Conservation (phyloP, 2,797 vertebrate genomes). For the Aplochiton taeniatus region DNA sequence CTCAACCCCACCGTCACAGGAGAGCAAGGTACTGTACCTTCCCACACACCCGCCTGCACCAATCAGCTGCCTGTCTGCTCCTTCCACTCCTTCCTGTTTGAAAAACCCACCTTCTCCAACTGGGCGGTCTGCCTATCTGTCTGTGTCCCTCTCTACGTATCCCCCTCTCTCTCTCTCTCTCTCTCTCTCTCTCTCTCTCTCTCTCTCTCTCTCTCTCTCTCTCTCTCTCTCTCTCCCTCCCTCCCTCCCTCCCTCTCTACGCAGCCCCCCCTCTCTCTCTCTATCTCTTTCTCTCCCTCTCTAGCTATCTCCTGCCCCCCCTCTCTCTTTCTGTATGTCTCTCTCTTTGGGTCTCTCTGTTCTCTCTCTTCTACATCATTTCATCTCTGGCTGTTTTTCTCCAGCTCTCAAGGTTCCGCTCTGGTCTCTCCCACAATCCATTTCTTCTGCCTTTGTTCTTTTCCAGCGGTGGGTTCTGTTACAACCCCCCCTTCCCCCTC, state of each 20-base stretch:
- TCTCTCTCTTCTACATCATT: too few species aligned
- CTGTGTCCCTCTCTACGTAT: too few species aligned
- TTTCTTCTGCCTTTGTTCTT: background rate
- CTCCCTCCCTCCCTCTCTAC: constrained; percentile 14
- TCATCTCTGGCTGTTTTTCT: too few species aligned
- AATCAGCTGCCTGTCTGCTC: too few species aligned
- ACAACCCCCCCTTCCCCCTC: background rate
- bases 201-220: constrained; percentile 21
- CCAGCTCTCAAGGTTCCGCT: too few species aligned
- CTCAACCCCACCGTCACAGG: too few species aligned
- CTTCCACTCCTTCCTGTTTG: too few species aligned
- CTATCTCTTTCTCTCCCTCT: constrained; percentile 10
- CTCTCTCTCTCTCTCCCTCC: constrained; percentile 14
- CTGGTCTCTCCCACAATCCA: background rate
- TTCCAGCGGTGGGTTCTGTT: too few species aligned
- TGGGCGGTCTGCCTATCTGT: background rate
- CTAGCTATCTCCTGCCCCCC: constrained; percentile 26
- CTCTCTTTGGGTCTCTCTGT: too few species aligned
- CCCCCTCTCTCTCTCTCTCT: constrained; percentile 22
- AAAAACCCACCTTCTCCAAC: too few species aligned
- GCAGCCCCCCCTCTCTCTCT: constrained; percentile 6
- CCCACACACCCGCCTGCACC: too few species aligned
- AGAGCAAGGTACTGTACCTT: too few species aligned
- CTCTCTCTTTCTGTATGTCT: background rate
- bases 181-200: constrained; percentile 17